Base-by-base conservation (phyloP, 1,140 invertebrate genomes). In the Bombus confusus region DNA sequence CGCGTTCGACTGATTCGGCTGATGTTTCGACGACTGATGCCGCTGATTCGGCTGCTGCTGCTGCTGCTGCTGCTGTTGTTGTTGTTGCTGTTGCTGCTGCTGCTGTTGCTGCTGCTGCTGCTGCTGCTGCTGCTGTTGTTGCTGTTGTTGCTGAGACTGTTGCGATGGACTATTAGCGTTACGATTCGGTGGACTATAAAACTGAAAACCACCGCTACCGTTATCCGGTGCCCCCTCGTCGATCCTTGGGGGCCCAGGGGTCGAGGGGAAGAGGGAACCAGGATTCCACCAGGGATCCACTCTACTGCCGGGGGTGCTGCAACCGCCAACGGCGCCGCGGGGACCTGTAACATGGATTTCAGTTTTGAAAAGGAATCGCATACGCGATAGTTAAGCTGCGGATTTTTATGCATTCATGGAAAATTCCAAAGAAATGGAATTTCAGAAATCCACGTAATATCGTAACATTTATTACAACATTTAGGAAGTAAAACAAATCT, bases 301-400 rank as follows among this genome's bases (percentile, higher is more conserved):
- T 93, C 92, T 94, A 95, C 91, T 94, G 91, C 91, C 92, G 92
- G 92, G 90, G 92, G 91, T 94, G 91, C 90, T 94, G 93, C 93
- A 94, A 95, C 94, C 94, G 94, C 93, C 94, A 93, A 94, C 92
- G 94, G 93, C 93, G 92, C 94, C 93, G 94, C 93, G 93, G 91
- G 93, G 90, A 95, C 93, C 95, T 95, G 91, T 0, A 94, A 93
- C 85, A 92, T 0, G 12, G 80, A 72, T 71, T 72, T 39, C 31
- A 28, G 18, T 28, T 72, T 72, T 34, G 18, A 22, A 52, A 22
- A 22, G 47, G 47, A 52, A 52, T 52, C 25, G 57, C 28, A 9
- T 28, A 59, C 22, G 22, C 12, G 57, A 52, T 2, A 6, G 18
- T 52, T 6, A 2, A 0, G 18, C 18, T 52, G 47, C 18, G 6